Evolutionary conservation across 92 coral and sea anemone species (phyloP).

Genomic region (Isaurus tuberculatus): DNA sequence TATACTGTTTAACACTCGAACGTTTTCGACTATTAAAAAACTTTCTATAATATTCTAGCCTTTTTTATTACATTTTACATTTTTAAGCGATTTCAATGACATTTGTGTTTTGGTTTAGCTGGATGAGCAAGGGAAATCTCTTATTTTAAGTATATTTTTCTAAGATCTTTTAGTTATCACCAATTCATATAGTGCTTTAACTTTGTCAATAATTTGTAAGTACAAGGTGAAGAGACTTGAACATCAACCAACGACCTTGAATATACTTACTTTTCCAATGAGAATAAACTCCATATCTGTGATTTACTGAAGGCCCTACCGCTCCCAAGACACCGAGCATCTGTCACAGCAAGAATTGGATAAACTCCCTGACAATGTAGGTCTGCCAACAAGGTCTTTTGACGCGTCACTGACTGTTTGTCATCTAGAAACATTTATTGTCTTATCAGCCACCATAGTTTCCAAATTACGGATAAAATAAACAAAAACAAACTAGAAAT

Average conservation of each 20-base stretch:
- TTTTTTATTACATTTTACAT: too few species aligned
- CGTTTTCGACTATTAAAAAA: too few species aligned
- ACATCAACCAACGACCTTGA: background rate
- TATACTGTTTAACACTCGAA: background rate
- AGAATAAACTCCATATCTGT: constrained; percentile 91
- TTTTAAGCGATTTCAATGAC: too few species aligned
- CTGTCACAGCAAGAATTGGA: constrained; percentile 86
- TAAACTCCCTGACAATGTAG: constrained; percentile 90
- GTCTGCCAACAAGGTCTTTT: constrained; percentile 69
- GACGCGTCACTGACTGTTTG: constrained; percentile 59
- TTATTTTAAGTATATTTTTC: too few species aligned
- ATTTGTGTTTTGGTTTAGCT: background rate
- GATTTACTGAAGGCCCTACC: constrained; percentile 89
- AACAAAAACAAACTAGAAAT: too few species aligned
- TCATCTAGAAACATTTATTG: constrained; percentile 20
- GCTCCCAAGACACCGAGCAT: constrained; percentile 85
- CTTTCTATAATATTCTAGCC: background rate
- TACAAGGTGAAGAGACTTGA: background rate
- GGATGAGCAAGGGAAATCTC: too few species aligned
- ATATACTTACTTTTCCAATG: constrained; percentile 79
- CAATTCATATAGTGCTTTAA: background rate
- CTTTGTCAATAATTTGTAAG: background rate
- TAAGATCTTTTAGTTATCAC: background rate
- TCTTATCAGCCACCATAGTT: background rate
- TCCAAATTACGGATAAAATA: background rate